A percentile compares a stretch with the other conserved stretches of the same genome.
These are phyloP conservation scores for Apeltes quadracus DNA, from an alignment of 2,113 vertebrate species.

Conservation along the genomic window DNA sequence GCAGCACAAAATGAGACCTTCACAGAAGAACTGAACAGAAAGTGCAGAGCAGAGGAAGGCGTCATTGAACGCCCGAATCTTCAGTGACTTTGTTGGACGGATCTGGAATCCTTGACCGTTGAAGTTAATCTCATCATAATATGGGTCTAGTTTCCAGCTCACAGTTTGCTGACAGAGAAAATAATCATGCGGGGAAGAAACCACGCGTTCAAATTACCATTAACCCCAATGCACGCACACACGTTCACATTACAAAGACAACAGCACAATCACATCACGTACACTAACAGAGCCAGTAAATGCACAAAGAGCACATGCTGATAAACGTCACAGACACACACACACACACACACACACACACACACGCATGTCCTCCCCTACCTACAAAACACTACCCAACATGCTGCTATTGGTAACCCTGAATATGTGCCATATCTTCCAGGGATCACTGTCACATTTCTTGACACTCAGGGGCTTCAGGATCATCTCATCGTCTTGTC, in stretches of 20 bases:
- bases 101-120: slow-evolving; percentile 78
- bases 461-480: not conserved
- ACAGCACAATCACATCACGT: slow-evolving; percentile 25
- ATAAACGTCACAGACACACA: no score
- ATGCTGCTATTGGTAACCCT: not conserved
- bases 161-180: slow-evolving; percentile 80
- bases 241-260: slow-evolving; percentile 13
- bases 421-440: not conserved
- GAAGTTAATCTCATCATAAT: slow-evolving; percentile 77
- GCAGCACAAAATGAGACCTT: slow-evolving; percentile 11
- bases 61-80: slow-evolving; percentile 64
- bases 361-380: slow-evolving; percentile 18
- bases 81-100: slow-evolving; percentile 76
- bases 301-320: slow-evolving; percentile 60
- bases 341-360: slow-evolving; percentile 40
- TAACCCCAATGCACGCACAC: slow-evolving; percentile 62
- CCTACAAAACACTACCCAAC: not conserved
- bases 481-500: not conserved
- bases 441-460: not conserved
- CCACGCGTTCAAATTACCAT: slow-evolving; percentile 78
- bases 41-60: slow-evolving; percentile 36
- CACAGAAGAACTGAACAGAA: slow-evolving; percentile 16
- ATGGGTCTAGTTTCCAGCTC: slow-evolving; percentile 76
- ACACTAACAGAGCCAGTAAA: slow-evolving; percentile 30
- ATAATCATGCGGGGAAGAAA: slow-evolving; percentile 77